Evolutionary conservation across 1,140 invertebrate genomes (phyloP).

Genomic region (Steinernema feltiae): DNA sequence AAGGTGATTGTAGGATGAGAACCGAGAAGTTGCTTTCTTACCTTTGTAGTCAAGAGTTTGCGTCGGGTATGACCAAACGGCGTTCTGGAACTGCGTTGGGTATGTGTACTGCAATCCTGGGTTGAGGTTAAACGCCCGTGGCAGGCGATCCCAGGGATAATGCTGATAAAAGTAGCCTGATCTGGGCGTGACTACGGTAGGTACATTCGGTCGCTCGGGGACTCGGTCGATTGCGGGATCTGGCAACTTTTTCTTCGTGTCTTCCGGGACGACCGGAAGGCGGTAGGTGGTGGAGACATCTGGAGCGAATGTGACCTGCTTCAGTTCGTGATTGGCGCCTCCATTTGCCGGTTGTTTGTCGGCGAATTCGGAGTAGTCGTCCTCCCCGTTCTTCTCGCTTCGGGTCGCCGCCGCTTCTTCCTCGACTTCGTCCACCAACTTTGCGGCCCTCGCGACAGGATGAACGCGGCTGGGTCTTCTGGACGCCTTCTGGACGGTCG

Average conservation of each 20-base stretch:
- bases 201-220: neutral
- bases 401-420: neutral
- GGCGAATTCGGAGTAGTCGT: constrained; percentile 1
- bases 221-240: neutral
- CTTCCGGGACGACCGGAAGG: neutral
- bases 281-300: neutral
- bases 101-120: constrained; percentile 32
- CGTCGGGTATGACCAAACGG: constrained; percentile 25
- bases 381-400: neutral
- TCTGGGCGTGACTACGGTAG: neutral
- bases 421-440: neutral
- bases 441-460: neutral
- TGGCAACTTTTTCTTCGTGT: neutral
- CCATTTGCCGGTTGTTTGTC: neutral
- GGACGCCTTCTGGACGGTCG: neutral
- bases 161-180: constrained; percentile 31
- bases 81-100: constrained; percentile 24
- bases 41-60: constrained; percentile 24
- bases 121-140: constrained; percentile 21
- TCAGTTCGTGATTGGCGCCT: neutral
- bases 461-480: neutral
- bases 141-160: constrained; percentile 31
- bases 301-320: neutral
- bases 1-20: constrained; percentile 1
- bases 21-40: neutral